Evolutionary conservation across 2,797 vertebrate genomes (phyloP).

Genomic region (Eutrigla gurnardus): DNA sequence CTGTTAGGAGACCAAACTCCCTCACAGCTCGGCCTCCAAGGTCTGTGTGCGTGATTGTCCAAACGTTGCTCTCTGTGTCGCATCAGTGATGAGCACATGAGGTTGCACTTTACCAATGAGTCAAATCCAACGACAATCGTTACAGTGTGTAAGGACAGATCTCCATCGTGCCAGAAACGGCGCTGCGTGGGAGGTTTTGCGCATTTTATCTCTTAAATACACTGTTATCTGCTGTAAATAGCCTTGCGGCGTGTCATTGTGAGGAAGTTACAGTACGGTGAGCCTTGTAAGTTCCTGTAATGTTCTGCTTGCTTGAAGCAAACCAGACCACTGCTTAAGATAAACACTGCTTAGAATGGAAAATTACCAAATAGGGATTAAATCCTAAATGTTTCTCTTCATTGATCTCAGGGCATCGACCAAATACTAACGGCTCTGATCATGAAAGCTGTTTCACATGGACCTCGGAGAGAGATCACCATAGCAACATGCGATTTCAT

Average conservation of each 20-base stretch:
- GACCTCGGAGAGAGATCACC: slow-evolving; percentile 48
- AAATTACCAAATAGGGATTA: slow-evolving; percentile 51
- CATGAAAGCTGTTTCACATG: slow-evolving; percentile 48
- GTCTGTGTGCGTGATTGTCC: slow-evolving; percentile 17
- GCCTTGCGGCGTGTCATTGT: slow-evolving; percentile 19
- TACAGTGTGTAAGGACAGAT: slow-evolving; percentile 34
- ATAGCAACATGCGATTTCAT: slow-evolving; percentile 17
- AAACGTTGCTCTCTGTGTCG: slow-evolving; percentile 17
- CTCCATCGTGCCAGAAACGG: background rate
- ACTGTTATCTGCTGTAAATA: slow-evolving; percentile 15
- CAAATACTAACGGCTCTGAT: slow-evolving; percentile 27
- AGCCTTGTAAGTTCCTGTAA: slow-evolving; percentile 24
- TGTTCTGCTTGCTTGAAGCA: slow-evolving; percentile 45
- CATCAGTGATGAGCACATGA: slow-evolving; percentile 25
- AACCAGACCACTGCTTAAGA: slow-evolving; percentile 43
- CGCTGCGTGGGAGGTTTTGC: slow-evolving; percentile 18
- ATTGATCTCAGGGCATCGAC: slow-evolving; percentile 51
- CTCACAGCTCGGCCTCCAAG: background rate
- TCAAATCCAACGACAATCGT: slow-evolving; percentile 31
- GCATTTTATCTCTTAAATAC: slow-evolving; percentile 29
- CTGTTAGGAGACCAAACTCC: slow-evolving; percentile 7
- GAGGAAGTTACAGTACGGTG: slow-evolving; percentile 18
- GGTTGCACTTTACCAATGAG: slow-evolving; percentile 39
- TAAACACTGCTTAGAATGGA: slow-evolving; percentile 53
- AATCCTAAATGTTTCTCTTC: slow-evolving; percentile 32